Evolutionary conservation across 2,888 invertebrate species (phyloP).

Genomic region (Macrostomum cliftonense): DNA sequence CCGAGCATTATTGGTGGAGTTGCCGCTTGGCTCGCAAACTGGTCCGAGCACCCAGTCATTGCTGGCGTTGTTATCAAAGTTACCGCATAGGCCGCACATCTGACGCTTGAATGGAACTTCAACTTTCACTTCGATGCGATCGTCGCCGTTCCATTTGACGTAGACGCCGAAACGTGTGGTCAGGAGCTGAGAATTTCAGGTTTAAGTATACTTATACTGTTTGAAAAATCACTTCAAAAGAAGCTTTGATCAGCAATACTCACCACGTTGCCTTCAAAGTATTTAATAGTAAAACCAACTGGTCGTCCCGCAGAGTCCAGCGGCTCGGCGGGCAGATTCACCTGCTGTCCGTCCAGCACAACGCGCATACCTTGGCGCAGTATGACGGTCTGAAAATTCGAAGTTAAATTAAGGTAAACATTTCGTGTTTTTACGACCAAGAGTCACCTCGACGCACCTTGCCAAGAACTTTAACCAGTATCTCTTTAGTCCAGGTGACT

Average conservation of each 20-base stretch:
- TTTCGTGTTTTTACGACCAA: neutral
- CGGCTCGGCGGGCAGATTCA: slow-evolving; percentile 12
- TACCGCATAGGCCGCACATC: slow-evolving; percentile 76
- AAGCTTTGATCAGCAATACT: neutral
- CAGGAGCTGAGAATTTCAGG: slow-evolving; percentile 15
- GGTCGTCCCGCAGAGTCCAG: neutral
- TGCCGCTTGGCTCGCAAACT: neutral
- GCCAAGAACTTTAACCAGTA: slow-evolving; percentile 14
- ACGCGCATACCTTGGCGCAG: slow-evolving; percentile 14
- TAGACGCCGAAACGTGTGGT: slow-evolving; percentile 46
- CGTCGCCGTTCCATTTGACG: slow-evolving; percentile 71
- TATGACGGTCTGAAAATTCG: slow-evolving; percentile 12
- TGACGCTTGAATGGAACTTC: slow-evolving; percentile 51
- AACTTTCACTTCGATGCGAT: slow-evolving; percentile 60
- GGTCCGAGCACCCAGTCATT: slow-evolving; percentile 48
- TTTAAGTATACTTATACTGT: too few relatives aligned
- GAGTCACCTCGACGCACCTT: slow-evolving; percentile 13
- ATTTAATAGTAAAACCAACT: neutral
- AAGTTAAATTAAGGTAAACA: neutral
- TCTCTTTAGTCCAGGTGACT: slow-evolving; percentile 21
- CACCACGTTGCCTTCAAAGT: neutral
- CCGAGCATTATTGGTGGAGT: slow-evolving; percentile 16
- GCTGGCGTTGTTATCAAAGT: slow-evolving; percentile 63
- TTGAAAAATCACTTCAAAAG: too few relatives aligned
- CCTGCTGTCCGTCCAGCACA: slow-evolving; percentile 12